phyloP scores from a whole-genome alignment of 2,888 invertebrate species.

The Eupeodes latifasciatus region DNA sequence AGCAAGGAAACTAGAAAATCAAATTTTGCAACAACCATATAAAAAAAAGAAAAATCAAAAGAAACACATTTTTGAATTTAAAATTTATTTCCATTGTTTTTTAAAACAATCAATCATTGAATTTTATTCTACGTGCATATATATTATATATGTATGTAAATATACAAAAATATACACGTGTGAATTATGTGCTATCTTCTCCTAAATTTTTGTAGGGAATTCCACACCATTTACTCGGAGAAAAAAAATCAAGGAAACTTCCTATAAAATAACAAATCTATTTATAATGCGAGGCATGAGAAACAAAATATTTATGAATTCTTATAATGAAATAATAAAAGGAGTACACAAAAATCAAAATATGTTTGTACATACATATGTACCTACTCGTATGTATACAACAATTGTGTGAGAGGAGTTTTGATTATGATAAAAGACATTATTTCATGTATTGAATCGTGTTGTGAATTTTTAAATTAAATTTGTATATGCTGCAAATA shows the following conservation, averaged over 20 bases:
- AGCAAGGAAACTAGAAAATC: not conserved
- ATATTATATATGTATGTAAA: not conserved
- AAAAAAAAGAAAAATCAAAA: not conserved
- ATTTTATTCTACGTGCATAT: not conserved
- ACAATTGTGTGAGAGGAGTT: not conserved
- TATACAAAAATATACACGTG: not conserved
- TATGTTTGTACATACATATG: too few species aligned
- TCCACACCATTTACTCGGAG: not conserved
- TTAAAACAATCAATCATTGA: constrained; percentile 3
- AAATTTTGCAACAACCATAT: not conserved
- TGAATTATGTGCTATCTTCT: not conserved
- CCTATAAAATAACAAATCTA: not conserved
- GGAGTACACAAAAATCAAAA: not conserved
- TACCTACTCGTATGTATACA: not conserved
- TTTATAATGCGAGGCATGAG: not conserved
- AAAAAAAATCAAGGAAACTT: not conserved
- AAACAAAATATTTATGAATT: not conserved
- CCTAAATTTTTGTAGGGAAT: not conserved
- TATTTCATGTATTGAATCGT: not conserved
- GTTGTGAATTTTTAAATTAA: not conserved
- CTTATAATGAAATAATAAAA: not conserved
- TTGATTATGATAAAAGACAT: constrained; percentile 6
- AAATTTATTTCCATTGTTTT: not conserved
- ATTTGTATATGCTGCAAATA: too few species aligned
- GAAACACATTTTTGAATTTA: not conserved